Base-by-base conservation (phyloP, 1,140 invertebrate species). In the Drosophila takahashii region DNA sequence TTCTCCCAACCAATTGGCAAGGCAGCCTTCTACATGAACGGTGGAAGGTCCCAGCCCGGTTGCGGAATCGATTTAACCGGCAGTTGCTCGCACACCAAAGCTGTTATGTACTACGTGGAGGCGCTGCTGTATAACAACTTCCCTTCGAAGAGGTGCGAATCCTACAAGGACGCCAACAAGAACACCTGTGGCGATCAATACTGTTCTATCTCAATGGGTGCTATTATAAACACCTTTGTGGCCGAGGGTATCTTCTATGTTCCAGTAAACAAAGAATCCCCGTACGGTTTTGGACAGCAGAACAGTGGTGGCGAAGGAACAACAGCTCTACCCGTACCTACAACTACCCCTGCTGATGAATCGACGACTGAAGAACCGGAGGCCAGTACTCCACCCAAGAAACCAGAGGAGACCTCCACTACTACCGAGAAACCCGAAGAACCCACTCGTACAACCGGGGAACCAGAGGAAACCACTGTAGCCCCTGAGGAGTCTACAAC, bases 31-130 rank as follows among this genome's bases (percentile, higher is more conserved):
- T 87, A 80, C 37, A 74, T 81, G 18, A 89, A 87, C 39, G 84
- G 84, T 2, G 84, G 84, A 0, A 77, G 62, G 26, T 36, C 47
- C 1, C 95, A 95, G 86, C 93, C 94, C 4, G 95, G 95, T 9
- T 95, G 94, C 52, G 73, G 71, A n/a, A 0, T 81, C 0, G 77
- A 90, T 45, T 0, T 92, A 2, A 59, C 69, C n/a, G 92, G 92
- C 1, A 18, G 54, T 4, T 94, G 93, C 51, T 76, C 93, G 16
- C 92, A 92, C 71, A 67, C 47, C 6, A 67, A 77, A 13, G 65
- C 91, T n/a, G 71, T 79, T 1, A 22, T 58, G 4, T 92, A 91
- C 60, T 92, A 92, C 36, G 73, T 85, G n/a, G 92, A 92, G 66
- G 61, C 87, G 0, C 44, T 90, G 6, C 48, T 18, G 4, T 39